These are phyloP conservation scores for Pedicia rivosa DNA, from an alignment of 2,888 invertebrate species.

Conservation along the genomic window DNA sequence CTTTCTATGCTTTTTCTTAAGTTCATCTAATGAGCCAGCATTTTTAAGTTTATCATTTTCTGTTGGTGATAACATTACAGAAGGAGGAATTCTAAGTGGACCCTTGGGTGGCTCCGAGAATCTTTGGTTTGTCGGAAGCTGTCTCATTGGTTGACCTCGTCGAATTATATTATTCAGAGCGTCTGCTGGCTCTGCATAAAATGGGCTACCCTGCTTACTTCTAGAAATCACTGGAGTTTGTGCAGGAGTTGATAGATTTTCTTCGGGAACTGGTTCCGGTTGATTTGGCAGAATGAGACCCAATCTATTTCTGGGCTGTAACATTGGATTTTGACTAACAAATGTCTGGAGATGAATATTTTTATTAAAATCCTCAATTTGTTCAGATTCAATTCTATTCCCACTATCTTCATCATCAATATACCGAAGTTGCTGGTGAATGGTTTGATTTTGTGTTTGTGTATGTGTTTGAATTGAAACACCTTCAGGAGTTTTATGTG, in stretches of 20 bases:
- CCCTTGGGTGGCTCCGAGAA: constrained; percentile 44
- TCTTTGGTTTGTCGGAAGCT: constrained; percentile 34
- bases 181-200: constrained; percentile 82
- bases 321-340: neutral
- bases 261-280: constrained; percentile 12
- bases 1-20: constrained; percentile 37
- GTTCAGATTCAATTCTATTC: neutral
- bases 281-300: constrained; percentile 20
- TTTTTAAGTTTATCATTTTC: neutral
- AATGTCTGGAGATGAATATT: too few relatives aligned
- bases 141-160: constrained; percentile 22
- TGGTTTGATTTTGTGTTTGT: neutral
- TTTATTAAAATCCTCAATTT: neutral
- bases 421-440: too few relatives aligned
- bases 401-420: constrained; percentile 3
- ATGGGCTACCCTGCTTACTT: constrained; percentile 64
- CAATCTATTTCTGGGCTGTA: constrained; percentile 21
- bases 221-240: constrained; percentile 19
- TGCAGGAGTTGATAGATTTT: constrained; percentile 23
- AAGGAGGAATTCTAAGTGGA: neutral
- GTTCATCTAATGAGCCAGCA: constrained; percentile 28
- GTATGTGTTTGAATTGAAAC: neutral
- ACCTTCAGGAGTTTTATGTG: constrained; percentile 16
- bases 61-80: neutral
- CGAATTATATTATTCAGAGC: constrained; percentile 34